Percentiles rank a stretch among this genome's conserved stretches.
phyloP scores from a whole-genome alignment of 1,140 invertebrate species.

The Bombus vancouverensis region DNA sequence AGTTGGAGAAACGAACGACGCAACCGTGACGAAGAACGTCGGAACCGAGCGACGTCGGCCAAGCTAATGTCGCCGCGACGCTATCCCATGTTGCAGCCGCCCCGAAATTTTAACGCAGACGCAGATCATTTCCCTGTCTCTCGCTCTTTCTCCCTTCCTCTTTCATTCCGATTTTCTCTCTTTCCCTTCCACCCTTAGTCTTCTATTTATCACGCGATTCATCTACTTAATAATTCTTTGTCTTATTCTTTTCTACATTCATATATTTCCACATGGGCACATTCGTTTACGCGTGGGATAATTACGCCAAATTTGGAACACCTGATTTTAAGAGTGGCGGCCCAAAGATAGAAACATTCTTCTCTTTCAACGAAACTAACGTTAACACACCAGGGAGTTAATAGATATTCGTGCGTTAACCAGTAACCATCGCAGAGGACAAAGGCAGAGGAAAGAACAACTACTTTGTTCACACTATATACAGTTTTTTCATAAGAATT shows the following conservation, averaged over 20 bases:
- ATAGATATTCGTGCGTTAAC: no score
- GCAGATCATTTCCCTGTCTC: constrained; percentile 17
- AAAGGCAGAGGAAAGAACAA: no score
- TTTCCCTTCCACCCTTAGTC: neutral
- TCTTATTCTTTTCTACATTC: neutral
- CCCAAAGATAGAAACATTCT: no score
- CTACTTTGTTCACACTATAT: no score
- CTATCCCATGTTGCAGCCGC: constrained; percentile 17
- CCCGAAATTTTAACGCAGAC: constrained; percentile 49
- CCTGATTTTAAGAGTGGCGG: neutral
- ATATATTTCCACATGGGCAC: neutral
- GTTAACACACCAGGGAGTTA: no score
- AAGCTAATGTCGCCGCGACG: constrained; percentile 26
- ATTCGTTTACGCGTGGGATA: neutral
- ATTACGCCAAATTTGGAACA: neutral
- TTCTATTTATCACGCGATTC: neutral
- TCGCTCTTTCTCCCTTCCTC: neutral
- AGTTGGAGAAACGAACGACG: neutral
- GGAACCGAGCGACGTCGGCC: constrained; percentile 13
- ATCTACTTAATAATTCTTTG: neutral
- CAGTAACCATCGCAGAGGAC: no score
- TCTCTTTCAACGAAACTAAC: no score
- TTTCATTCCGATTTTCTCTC: neutral
- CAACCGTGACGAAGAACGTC: neutral
- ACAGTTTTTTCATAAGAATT: no score